Conservation (phyloP, 2,797 vertebrate genomes). For the Sebastolobus altivelis region DNA sequence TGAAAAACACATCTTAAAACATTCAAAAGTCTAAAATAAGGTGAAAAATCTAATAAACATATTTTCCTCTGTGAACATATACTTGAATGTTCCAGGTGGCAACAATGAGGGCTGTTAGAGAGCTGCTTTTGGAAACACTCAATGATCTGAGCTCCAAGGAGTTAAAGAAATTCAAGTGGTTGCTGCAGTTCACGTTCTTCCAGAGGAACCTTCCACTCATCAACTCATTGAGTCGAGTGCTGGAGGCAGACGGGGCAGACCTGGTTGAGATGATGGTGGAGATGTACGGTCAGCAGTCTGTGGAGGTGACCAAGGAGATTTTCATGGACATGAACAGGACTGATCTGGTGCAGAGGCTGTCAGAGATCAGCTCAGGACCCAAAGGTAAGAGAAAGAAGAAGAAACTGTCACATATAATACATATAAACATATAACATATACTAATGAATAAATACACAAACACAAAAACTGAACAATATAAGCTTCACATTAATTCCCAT, state of each 20-base stretch:
- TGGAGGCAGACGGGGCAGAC: rapidly evolving
- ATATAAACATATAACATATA: neutral
- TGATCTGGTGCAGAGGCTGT: conserved; percentile 20
- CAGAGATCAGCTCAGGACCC: neutral
- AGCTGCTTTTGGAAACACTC: neutral
- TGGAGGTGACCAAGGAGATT: neutral
- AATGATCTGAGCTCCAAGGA: neutral
- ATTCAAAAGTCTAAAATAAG: too few relatives aligned
- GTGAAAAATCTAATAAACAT: too few relatives aligned
- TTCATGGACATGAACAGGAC: neutral
- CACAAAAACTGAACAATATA: too few relatives aligned
- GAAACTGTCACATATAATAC: neutral
- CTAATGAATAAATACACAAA: too few relatives aligned
- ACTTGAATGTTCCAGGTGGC: too few relatives aligned
- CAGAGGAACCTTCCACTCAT: neutral
- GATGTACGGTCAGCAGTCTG: neutral
- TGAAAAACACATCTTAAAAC: too few relatives aligned
- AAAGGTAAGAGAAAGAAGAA: neutral
- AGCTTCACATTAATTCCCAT: neutral
- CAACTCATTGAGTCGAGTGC: neutral
- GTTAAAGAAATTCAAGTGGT: neutral
- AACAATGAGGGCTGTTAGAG: neutral
- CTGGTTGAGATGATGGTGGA: too few relatives aligned
- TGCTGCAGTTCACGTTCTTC: neutral
- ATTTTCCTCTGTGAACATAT: too few relatives aligned